Evolutionary conservation across 2,113 vertebrate genomes (phyloP), one percentile per base, ranked within the genome.

Genomic region (Gorilla gorilla): DNA sequence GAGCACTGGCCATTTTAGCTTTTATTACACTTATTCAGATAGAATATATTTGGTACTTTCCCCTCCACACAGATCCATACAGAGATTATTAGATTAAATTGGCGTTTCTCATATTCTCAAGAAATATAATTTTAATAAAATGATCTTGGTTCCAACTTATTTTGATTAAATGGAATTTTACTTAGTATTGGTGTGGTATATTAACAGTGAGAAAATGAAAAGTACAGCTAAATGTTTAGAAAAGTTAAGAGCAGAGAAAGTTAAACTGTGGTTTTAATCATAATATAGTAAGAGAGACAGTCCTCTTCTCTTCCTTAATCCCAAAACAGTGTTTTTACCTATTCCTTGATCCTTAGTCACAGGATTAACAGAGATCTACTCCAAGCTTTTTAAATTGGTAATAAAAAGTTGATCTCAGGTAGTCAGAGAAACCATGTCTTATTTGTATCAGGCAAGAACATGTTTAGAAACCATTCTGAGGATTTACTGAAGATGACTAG

Each of bases 81-180:
- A 85, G 23, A 95, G 68, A 84, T 86, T 89, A 66, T 96, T 83
- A 82, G 38, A n/a, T 89, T 90, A 70, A 91, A 82, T 25, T 86
- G 30, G 10, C 66, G 79, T 86, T 73, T 97, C 82, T 45, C 45
- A 72, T 89, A 82, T 88, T 96, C 20, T 89, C 35, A 80, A 57
- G 83, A 93, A 88, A 95, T 43, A 72, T 10, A 14, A 92, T 86
- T 94, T 90, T 87, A 94, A 89, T 38, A 91, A 80, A 93, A 79
- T 43, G 8, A 52, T 59, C 55, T 92, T 84, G 3, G 14, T 85
- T 90, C 50, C 64, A 88, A 90, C 2, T 8, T 76, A 45, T 80
- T 96, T 52, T 89, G 38, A 43, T 72, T 52, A 80, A 57, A 86
- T n/a, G 20, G 8, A 92, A 73, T 78, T 93, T 92, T 80, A 66